phyloP scores from a whole-genome alignment of 2,113 vertebrate genomes.

The Oreotragus oreotragus region DNA sequence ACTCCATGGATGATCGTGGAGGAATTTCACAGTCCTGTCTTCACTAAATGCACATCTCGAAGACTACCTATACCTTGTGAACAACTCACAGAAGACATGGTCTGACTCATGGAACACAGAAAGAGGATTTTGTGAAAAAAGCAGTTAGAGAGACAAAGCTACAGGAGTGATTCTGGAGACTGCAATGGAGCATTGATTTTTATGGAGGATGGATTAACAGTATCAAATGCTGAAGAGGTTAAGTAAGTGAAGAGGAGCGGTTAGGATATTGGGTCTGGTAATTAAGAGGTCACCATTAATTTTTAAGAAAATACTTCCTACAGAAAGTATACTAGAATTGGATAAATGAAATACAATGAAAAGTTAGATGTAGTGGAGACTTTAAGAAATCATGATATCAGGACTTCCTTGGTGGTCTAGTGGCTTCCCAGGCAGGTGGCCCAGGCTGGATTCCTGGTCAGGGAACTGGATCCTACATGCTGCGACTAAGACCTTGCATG shows the following conservation, averaged over 20 bases:
- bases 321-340: not conserved
- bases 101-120: not conserved
- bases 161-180: not conserved
- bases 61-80: not conserved
- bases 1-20: not conserved
- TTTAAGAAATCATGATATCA: not conserved
- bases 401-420: not conserved
- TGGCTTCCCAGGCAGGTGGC: not conserved
- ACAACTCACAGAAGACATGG: not conserved
- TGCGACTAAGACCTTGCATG: not conserved
- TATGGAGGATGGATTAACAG: not conserved
- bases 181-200: not conserved
- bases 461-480: not conserved
- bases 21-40: not conserved
- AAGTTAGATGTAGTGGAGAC: not conserved
- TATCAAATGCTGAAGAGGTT: not conserved
- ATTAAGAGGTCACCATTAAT: not conserved
- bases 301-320: not conserved
- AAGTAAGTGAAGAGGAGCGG: not conserved
- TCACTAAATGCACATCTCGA: not conserved
- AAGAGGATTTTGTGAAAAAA: not conserved
- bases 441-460: not conserved
- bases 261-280: not conserved
- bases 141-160: not conserved
- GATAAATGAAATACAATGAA: not conserved